A percentile compares a stretch with the other conserved stretches of the same genome.
These are phyloP conservation scores for Tenthredo scrophulariae DNA, from an alignment of 2,888 invertebrate genomes.

Conservation along the genomic window DNA sequence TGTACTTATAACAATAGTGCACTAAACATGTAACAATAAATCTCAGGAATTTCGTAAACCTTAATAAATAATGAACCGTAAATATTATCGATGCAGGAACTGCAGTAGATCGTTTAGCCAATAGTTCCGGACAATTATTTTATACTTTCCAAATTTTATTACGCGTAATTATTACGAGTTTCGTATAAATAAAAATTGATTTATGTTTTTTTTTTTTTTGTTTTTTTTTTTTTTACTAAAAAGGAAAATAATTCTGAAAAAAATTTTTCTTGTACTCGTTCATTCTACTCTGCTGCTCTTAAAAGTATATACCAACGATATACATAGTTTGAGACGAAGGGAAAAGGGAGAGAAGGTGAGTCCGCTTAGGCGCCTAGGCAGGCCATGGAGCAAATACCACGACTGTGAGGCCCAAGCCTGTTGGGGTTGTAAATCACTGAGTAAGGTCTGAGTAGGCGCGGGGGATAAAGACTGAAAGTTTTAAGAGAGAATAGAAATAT, in stretches of 20 bases:
- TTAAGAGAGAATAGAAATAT: neutral
- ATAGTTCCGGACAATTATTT: neutral
- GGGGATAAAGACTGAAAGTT: constrained; percentile 8
- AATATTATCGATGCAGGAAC: neutral
- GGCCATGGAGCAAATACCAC: constrained; percentile 42
- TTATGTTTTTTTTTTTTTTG: neutral
- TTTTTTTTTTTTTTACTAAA: neutral
- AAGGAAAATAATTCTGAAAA: neutral
- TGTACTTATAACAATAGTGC: neutral
- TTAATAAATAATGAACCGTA: neutral
- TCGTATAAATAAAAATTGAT: too few species aligned
- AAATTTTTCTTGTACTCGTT: neutral
- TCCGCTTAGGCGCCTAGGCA: constrained; percentile 46
- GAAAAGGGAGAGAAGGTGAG: neutral
- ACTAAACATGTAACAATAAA: neutral
- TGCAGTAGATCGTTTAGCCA: neutral
- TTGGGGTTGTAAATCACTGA: constrained; percentile 55
- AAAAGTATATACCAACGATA: neutral
- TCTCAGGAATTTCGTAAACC: neutral
- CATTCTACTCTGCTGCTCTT: neutral
- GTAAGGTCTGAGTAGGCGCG: constrained; percentile 39
- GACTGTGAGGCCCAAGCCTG: constrained; percentile 20
- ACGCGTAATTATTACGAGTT: too few species aligned
- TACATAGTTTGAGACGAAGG: constrained; percentile 1
- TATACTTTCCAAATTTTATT: neutral